Conservation (phyloP, 2,113 vertebrate genomes). For the Coregonus clupeaformis region DNA sequence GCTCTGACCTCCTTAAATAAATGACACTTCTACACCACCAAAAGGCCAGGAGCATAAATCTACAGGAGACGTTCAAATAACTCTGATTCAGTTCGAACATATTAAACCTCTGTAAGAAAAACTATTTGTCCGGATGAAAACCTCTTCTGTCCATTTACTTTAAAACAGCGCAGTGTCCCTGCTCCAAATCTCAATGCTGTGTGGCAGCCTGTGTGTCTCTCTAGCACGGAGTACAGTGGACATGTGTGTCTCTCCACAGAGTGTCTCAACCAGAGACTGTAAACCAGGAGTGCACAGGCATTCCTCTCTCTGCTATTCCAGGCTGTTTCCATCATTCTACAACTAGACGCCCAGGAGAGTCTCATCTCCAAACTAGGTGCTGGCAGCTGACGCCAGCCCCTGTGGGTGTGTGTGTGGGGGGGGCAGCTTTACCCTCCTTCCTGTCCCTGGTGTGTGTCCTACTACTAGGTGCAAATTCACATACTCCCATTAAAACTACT, state of each 20-base stretch:
- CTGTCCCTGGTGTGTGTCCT: neutral
- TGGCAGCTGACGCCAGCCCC: constrained; percentile 72
- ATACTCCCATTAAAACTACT: too few relatives aligned
- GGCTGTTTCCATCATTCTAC: constrained; percentile 67
- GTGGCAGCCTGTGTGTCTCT: neutral
- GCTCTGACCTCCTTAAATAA: constrained; percentile 42
- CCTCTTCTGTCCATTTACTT: neutral
- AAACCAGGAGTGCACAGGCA: neutral
- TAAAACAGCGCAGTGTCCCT: neutral
- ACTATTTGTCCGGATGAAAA: neutral
- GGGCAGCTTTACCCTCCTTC: constrained; percentile 23
- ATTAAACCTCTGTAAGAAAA: neutral
- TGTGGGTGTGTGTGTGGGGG: constrained; percentile 26
- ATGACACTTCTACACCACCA: constrained; percentile 43
- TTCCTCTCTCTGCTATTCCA: constrained; percentile 32
- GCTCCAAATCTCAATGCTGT: neutral
- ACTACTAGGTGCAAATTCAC: too few relatives aligned
- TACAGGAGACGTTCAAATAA: neutral
- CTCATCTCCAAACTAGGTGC: constrained; percentile 75
- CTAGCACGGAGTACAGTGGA: too few relatives aligned
- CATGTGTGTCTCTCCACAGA: neutral
- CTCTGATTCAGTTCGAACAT: neutral
- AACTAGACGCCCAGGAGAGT: constrained; percentile 73
- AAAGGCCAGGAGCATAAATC: constrained; percentile 29
- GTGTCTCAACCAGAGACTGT: neutral